Evolutionary conservation across 2,797 vertebrate species (phyloP).

Genomic region (Eospalax fontanierii): DNA sequence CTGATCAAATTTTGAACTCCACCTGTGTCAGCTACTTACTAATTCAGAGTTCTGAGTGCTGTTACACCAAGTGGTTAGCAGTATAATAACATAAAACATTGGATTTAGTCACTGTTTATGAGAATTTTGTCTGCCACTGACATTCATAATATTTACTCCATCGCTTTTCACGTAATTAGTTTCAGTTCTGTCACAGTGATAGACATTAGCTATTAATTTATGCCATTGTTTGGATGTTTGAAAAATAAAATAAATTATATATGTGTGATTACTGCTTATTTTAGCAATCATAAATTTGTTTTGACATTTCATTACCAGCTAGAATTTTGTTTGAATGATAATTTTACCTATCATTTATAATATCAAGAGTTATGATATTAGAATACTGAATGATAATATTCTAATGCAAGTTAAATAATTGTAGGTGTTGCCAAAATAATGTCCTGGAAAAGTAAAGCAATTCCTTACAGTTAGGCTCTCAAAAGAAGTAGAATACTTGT

Average conservation of each 20-base stretch:
- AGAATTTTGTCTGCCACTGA: slow-evolving; percentile 50
- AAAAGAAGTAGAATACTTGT: neutral
- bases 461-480: neutral
- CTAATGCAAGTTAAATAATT: slow-evolving; percentile 54
- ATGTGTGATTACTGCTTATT: slow-evolving; percentile 66
- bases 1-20: slow-evolving; percentile 1
- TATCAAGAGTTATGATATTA: slow-evolving; percentile 60
- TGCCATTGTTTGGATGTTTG: slow-evolving; percentile 57
- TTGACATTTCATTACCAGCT: slow-evolving; percentile 57
- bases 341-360: slow-evolving; percentile 53
- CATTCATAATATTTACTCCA: slow-evolving; percentile 63
- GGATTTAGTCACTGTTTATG: slow-evolving; percentile 40
- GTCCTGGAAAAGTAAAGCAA: neutral
- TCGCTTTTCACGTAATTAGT: slow-evolving; percentile 70
- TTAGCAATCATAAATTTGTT: slow-evolving; percentile 69
- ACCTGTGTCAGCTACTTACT: neutral
- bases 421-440: slow-evolving; percentile 35
- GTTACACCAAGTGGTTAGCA: neutral
- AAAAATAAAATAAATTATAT: slow-evolving; percentile 64
- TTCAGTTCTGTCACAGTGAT: slow-evolving; percentile 68
- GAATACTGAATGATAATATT: slow-evolving; percentile 54
- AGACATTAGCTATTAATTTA: slow-evolving; percentile 65
- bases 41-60: neutral
- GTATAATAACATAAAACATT: slow-evolving; percentile 45
- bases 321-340: slow-evolving; percentile 69